Conservation (phyloP, 2,888 invertebrate species). For the Spatulosminthurus flaviceps region DNA sequence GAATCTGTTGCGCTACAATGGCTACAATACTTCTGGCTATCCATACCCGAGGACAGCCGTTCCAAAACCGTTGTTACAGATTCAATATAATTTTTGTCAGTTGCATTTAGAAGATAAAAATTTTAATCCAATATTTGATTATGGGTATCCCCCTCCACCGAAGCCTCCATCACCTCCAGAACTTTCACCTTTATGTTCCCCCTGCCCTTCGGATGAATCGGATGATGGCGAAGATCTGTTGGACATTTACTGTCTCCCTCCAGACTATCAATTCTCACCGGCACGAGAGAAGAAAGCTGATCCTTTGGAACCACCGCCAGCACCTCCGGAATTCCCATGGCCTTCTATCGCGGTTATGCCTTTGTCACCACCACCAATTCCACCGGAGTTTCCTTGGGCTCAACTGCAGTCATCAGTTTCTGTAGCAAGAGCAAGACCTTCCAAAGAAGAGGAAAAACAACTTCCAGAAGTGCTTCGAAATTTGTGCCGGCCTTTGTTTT, state of each 20-base stretch:
- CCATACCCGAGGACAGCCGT: background rate
- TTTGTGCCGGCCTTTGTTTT: conserved; percentile 16
- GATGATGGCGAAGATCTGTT: conserved; percentile 33
- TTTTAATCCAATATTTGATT: conserved; percentile 24
- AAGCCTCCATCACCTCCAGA: conserved; percentile 31
- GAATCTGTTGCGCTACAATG: too few species aligned
- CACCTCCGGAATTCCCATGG: conserved; percentile 32
- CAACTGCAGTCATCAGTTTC: background rate
- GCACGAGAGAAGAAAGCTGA: background rate
- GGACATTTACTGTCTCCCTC: background rate
- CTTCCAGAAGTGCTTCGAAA: conserved; percentile 12
- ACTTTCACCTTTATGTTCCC: conserved; percentile 25
- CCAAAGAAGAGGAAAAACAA: conserved; percentile 25
- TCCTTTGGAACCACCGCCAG: conserved; percentile 15
- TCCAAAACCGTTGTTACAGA: background rate
- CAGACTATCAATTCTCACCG: background rate
- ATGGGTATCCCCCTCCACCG: conserved; percentile 28
- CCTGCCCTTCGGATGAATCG: background rate
- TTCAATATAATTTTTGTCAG: background rate
- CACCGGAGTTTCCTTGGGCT: background rate
- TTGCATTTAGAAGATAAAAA: background rate
- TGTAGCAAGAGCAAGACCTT: background rate
- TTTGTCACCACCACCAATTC: background rate
- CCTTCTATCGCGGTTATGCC: background rate
- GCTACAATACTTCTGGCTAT: background rate